phyloP scores from a whole-genome alignment of 2,888 invertebrate genomes.

The Dyspetes luteomarginatus region DNA sequence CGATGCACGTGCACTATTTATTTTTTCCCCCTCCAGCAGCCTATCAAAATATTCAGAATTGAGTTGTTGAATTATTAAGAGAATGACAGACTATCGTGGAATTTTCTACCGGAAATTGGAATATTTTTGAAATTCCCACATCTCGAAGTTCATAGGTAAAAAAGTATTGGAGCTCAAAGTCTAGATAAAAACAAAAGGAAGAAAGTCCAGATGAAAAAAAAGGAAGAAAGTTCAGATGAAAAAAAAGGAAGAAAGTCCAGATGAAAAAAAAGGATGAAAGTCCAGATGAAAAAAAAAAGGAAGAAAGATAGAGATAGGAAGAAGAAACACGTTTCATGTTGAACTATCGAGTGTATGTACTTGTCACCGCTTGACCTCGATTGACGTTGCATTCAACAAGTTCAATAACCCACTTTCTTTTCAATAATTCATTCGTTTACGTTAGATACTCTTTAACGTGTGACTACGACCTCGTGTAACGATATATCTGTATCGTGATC shows the following conservation, averaged over 20 bases:
- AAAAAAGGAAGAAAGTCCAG: no score
- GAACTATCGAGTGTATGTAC: constrained; percentile 6
- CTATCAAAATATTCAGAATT: not conserved
- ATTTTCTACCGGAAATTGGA: no score
- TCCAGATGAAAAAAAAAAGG: not conserved
- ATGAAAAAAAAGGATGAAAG: no score
- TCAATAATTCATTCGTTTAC: constrained; percentile 36
- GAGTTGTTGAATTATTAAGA: not conserved
- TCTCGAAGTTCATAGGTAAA: no score
- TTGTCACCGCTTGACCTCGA: constrained; percentile 67
- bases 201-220: no score
- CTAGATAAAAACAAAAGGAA: no score
- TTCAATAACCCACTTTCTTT: constrained; percentile 70
- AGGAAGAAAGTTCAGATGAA: no score
- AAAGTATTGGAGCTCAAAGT: no score
- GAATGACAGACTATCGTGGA: not conserved
- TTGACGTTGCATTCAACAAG: constrained; percentile 60
- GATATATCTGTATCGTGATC: not conserved
- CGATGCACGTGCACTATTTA: not conserved
- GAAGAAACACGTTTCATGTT: constrained; percentile 4
- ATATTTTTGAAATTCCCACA: no score
- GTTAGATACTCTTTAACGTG: not conserved
- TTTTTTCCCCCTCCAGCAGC: not conserved
- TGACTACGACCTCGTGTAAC: not conserved
- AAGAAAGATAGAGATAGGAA: not conserved